phyloP scores from a whole-genome alignment of 1,140 invertebrate genomes.

The Mercenaria mercenaria region DNA sequence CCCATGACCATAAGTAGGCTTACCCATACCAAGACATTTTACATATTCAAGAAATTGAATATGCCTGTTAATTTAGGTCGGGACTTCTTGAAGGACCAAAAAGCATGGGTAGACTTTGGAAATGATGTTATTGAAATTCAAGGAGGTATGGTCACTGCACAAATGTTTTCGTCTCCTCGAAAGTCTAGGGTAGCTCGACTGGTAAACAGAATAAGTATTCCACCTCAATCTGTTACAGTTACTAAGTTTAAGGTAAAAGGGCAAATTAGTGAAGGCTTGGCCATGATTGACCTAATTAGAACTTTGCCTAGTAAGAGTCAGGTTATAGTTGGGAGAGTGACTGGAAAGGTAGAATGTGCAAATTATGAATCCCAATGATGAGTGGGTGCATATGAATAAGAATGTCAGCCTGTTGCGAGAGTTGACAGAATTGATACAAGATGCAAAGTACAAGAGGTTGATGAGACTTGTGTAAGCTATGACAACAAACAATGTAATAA shows the following conservation, averaged over 20 bases:
- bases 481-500: not conserved
- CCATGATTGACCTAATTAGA: slow-evolving; percentile 33
- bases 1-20: slow-evolving; percentile 2
- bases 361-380: slow-evolving; percentile 31
- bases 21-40: slow-evolving; percentile 2
- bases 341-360: not conserved
- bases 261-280: not conserved
- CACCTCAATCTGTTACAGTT: not conserved
- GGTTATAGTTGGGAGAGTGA: not conserved
- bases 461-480: too few species aligned
- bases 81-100: too few species aligned
- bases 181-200: not conserved
- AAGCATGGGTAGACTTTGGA: too few species aligned
- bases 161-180: not conserved
- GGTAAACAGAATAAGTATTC: too few species aligned
- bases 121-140: too few species aligned
- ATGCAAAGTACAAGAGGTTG: too few species aligned
- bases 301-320: not conserved
- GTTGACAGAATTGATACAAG: not conserved
- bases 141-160: too few species aligned
- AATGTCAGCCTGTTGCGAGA: slow-evolving; percentile 34
- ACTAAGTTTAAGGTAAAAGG: not conserved
- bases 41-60: slow-evolving; percentile 34
- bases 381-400: slow-evolving; percentile 13
- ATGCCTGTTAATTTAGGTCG: slow-evolving; percentile 7